A percentile compares a stretch with the other conserved stretches of the same genome.
Conservation (phyloP, 2,113 vertebrate species). For the Tragelaphus scriptus region DNA sequence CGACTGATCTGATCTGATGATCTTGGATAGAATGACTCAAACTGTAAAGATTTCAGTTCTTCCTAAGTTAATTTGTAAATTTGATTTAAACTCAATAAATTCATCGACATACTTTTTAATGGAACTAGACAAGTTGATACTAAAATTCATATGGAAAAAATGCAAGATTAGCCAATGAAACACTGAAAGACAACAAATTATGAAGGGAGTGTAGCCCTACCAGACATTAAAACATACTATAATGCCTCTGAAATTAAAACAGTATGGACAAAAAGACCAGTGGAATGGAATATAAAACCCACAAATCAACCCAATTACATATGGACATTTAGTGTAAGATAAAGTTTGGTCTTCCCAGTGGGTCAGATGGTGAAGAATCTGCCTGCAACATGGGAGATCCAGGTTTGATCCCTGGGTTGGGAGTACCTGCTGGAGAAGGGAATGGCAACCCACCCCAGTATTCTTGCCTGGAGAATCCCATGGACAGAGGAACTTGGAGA, state of each 20-base stretch:
- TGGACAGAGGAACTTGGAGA: neutral
- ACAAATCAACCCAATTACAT: neutral
- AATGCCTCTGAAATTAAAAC: neutral
- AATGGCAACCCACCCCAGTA: neutral
- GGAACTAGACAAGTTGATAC: neutral
- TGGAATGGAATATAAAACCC: neutral
- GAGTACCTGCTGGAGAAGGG: neutral
- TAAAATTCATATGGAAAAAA: neutral
- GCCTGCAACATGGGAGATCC: neutral
- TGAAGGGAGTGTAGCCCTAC: neutral
- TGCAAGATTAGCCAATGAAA: neutral
- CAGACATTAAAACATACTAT: neutral
- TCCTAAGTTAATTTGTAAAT: constrained; percentile 13
- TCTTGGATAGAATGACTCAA: neutral
- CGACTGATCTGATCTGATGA: neutral
- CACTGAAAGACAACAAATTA: neutral
- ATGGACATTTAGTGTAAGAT: neutral
- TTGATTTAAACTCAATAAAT: neutral
- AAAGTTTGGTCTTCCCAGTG: neutral
- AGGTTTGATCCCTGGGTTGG: neutral
- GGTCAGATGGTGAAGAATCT: neutral
- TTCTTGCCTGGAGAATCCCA: neutral
- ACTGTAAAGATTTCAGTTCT: neutral
- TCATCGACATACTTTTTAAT: neutral
- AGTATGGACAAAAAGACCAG: neutral